phyloP scores from a whole-genome alignment of 2,888 invertebrate species.

The Siphonodentalium dalli region DNA sequence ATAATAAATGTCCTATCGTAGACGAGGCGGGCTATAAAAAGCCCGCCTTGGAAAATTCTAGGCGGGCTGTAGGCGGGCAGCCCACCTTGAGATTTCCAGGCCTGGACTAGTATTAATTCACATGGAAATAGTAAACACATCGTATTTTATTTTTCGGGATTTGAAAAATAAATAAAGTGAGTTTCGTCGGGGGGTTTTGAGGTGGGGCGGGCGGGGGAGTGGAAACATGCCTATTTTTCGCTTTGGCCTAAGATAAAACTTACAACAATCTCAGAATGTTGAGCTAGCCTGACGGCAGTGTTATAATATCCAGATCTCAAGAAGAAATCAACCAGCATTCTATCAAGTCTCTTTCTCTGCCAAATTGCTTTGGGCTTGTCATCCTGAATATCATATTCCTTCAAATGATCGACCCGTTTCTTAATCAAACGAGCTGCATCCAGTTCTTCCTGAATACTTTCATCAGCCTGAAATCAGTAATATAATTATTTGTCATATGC shows the following conservation, averaged over 20 bases:
- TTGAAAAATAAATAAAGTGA: no score
- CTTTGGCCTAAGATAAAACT: no score
- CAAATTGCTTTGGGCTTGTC: constrained; percentile 72
- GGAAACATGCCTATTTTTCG: no score
- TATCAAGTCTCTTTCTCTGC: constrained; percentile 86
- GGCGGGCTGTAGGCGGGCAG: no score
- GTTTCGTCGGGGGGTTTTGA: no score
- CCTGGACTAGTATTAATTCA: neutral
- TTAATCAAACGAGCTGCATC: constrained; percentile 91
- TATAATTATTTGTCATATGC: no score
- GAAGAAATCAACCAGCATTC: constrained; percentile 97
- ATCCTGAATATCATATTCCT: constrained; percentile 69
- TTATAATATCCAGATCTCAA: constrained; percentile 94
- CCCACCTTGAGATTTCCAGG: no score
- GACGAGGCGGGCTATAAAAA: no score
- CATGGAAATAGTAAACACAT: no score
- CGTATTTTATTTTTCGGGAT: no score
- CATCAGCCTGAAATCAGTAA: constrained; percentile 74
- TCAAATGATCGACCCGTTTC: constrained; percentile 88
- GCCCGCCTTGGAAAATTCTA: no score
- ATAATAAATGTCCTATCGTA: no score
- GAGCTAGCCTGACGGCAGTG: constrained; percentile 86
- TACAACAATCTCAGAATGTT: constrained; percentile 72
- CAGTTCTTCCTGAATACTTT: constrained; percentile 89
- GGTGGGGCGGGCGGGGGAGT: neutral